Percentiles rank a stretch among this genome's conserved stretches.
Conservation (phyloP, 2,797 vertebrate genomes). For the Orientallactaga sibirica region DNA sequence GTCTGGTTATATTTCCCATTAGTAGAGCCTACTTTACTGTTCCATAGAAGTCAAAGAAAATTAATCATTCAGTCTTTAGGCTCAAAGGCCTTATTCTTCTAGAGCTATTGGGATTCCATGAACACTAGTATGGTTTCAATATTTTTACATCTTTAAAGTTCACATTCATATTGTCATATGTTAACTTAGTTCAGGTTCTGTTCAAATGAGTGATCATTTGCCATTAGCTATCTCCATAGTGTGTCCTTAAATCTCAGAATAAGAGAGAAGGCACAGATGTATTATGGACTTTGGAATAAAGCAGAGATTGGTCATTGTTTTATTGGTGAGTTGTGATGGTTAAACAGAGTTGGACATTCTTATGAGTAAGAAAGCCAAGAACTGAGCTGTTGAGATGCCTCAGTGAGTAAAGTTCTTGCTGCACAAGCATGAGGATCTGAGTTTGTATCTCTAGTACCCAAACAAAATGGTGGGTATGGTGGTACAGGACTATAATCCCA, state of each 20-base stretch:
- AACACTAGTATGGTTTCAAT: slow-evolving; percentile 24
- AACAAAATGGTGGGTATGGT: too few species aligned
- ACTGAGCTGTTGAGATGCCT: too few species aligned
- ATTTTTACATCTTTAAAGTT: not conserved
- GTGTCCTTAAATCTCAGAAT: not conserved
- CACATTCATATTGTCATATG: not conserved
- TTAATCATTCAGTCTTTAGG: slow-evolving; percentile 9
- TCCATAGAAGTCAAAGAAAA: slow-evolving; percentile 21
- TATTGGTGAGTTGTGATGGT: not conserved
- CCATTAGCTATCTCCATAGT: not conserved
- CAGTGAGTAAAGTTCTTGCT: too few species aligned
- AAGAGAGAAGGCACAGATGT: not conserved
- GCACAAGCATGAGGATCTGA: too few species aligned
- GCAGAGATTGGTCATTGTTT: not conserved
- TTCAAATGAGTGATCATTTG: slow-evolving; percentile 3
- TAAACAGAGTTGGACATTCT: not conserved
- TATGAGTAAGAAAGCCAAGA: not conserved
- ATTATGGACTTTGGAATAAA: not conserved
- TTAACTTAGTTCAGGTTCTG: slow-evolving; percentile 1
- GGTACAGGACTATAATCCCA: too few species aligned
- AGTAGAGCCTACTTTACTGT: not conserved
- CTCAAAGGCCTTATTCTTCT: not conserved
- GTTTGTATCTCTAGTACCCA: too few species aligned
- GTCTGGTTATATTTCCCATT: not conserved
- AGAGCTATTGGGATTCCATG: slow-evolving; percentile 9